These are phyloP conservation scores for Trissonchulus latispiculum DNA, from an alignment of 2,888 invertebrate species.

Conservation along the genomic window DNA sequence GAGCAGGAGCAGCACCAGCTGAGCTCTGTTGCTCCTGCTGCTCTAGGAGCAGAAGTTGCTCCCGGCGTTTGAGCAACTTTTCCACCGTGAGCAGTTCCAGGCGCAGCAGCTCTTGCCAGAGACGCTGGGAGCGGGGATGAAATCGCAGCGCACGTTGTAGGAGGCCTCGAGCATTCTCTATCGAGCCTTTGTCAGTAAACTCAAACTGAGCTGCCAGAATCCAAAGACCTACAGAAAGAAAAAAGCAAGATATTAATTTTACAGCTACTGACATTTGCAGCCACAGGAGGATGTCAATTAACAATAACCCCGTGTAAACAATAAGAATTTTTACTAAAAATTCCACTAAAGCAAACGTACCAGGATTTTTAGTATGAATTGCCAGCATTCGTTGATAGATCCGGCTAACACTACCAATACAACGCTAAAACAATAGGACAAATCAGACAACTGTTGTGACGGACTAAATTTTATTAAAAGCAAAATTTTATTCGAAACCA, in stretches of 20 bases:
- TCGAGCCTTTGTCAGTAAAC: slow-evolving; percentile 58
- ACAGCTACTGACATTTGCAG: too few relatives aligned
- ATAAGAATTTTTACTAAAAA: too few relatives aligned
- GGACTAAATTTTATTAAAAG: too few relatives aligned
- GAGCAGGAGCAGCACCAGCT: too few relatives aligned
- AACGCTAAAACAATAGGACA: background rate
- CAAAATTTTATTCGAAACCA: too few relatives aligned
- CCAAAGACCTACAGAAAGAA: slow-evolving; percentile 55
- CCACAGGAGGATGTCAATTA: too few relatives aligned
- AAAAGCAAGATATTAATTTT: background rate
- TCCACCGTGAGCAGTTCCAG: background rate
- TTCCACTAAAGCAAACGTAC: too few relatives aligned
- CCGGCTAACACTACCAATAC: background rate
- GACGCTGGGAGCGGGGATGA: slow-evolving; percentile 58
- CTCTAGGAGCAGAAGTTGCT: too few relatives aligned
- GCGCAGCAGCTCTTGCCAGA: slow-evolving; percentile 55
- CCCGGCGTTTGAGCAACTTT: background rate
- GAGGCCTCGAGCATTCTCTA: slow-evolving; percentile 60
- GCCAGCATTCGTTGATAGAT: slow-evolving; percentile 1
- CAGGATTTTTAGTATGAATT: background rate
- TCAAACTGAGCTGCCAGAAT: slow-evolving; percentile 68
- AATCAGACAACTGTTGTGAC: too few relatives aligned
- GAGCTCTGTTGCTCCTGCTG: too few relatives aligned
- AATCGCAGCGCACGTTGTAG: slow-evolving; percentile 65
- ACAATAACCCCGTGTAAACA: too few relatives aligned